Base-by-base conservation (phyloP, 2,113 vertebrate species). In the Sturnira hondurensis region DNA sequence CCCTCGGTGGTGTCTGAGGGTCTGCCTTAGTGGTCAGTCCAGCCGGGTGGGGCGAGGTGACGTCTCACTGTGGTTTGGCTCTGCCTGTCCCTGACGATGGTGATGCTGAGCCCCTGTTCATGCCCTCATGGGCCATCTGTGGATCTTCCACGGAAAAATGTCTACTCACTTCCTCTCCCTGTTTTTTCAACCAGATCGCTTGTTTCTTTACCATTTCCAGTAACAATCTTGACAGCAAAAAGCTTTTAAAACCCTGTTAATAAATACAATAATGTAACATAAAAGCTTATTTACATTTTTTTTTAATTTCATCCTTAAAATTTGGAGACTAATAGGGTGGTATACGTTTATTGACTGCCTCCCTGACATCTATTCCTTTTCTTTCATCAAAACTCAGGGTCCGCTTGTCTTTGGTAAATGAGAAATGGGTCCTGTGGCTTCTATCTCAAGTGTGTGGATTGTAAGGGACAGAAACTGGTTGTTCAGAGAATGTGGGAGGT, bases 271-370 rank as follows among this genome's bases (percentile, higher is more conserved):
- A 52, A 74, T 15, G 36, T 68, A 38, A 63, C 61, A 50, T 45
- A 88, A 81, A 52, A 94, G 38, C 15, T 16, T 91, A 54, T 56
- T 70, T 36, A 58, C 8, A 94, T 85, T 78, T 58, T 19, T 58
- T 22, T 58, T 78, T 84, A 41, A 89, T 50, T 94, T 67, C 24
- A 45, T 33, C 38, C 26, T 67, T 56, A 77, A 36, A 67, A 43
- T 36, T 50, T 41, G 41, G 50, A 58, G 47, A 84, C 38, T 43
- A 74, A 8, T 61, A 38, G 31, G 8, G 28, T 86, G 22, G 17
- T 33, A 36, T 12, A 68, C 17, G 45, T 15, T 13, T 58, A 67
- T 24, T 31, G 58, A 17, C 45, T 16, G 14, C 80, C 10, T 54
- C n/a, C 26, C 56, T 13, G 19, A 8, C 38, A 50, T 70, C 16